Conservation (phyloP, 53 echinoderm and acorn worm genomes). For the Stichopus horrens region DNA sequence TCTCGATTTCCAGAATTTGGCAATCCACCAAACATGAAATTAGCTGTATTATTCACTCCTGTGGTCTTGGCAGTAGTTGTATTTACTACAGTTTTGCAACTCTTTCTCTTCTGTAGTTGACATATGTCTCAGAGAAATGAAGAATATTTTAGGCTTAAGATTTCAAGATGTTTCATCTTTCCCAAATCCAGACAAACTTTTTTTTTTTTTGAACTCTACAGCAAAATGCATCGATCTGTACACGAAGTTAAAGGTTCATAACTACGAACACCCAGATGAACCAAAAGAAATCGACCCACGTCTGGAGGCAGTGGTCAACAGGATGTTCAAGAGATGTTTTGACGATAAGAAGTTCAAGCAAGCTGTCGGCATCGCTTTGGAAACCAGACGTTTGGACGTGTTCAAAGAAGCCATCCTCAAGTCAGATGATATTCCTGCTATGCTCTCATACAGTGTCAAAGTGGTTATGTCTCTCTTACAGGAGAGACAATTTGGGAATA, state of each 20-base stretch:
- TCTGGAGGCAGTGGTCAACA: slow-evolving; percentile 76
- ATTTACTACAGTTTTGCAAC: neutral
- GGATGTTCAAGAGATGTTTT: slow-evolving; percentile 97
- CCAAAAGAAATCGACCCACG: slow-evolving; percentile 71
- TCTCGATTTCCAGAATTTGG: too few relatives aligned
- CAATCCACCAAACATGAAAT: too few relatives aligned
- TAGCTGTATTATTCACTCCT: too few relatives aligned
- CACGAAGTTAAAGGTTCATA: slow-evolving; percentile 80
- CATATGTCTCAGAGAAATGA: neutral
- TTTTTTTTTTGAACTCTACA: slow-evolving; percentile 13
- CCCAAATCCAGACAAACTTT: neutral
- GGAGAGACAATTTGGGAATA: slow-evolving; percentile 83
- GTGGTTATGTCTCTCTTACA: slow-evolving; percentile 91
- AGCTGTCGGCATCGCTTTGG: slow-evolving; percentile 90
- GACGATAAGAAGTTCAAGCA: slow-evolving; percentile 84
- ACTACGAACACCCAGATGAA: slow-evolving; percentile 82
- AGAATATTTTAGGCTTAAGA: neutral
- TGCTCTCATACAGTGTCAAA: slow-evolving; percentile 87
- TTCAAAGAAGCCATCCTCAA: slow-evolving; percentile 87
- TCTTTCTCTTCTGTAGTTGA: neutral
- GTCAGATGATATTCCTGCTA: slow-evolving; percentile 67
- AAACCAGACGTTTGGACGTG: slow-evolving; percentile 84
- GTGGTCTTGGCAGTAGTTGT: too few relatives aligned
- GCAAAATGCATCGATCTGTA: slow-evolving; percentile 95
- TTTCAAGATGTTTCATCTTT: neutral